These are phyloP conservation scores for Drosophila falleni DNA, from an alignment of 2,888 invertebrate genomes.

Conservation along the genomic window DNA sequence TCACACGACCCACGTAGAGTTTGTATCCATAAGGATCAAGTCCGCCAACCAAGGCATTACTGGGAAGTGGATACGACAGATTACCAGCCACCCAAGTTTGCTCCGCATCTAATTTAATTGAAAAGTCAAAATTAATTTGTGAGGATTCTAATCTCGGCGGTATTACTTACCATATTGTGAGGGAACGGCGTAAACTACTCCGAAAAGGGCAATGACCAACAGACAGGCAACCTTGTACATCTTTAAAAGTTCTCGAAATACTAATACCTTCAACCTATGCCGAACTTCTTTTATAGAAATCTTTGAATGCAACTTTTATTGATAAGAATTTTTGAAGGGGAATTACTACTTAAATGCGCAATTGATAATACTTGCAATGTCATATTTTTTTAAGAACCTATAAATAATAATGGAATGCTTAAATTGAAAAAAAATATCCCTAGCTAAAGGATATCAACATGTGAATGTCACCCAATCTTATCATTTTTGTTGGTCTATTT, in stretches of 20 bases:
- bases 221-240: conserved; percentile 16
- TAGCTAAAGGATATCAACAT: not conserved
- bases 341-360: not conserved
- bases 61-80: conserved; percentile 46
- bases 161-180: conserved; percentile 8
- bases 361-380: not conserved
- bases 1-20: conserved; percentile 54
- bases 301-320: not conserved
- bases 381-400: not conserved
- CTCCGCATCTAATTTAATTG: conserved; percentile 17
- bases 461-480: not conserved
- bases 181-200: conserved; percentile 13
- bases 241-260: conserved; percentile 1
- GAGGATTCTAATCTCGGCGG: too few species aligned
- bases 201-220: conserved; percentile 6
- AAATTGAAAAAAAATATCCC: not conserved
- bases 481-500: not conserved
- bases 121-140: not conserved
- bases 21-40: conserved; percentile 54
- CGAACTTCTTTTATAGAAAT: not conserved
- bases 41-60: conserved; percentile 48
- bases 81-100: conserved; percentile 51
- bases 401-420: not conserved
- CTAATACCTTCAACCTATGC: not conserved
- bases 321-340: not conserved